Base-by-base conservation (phyloP, 2,888 invertebrate genomes). In the Agrenia bidenticulata region DNA sequence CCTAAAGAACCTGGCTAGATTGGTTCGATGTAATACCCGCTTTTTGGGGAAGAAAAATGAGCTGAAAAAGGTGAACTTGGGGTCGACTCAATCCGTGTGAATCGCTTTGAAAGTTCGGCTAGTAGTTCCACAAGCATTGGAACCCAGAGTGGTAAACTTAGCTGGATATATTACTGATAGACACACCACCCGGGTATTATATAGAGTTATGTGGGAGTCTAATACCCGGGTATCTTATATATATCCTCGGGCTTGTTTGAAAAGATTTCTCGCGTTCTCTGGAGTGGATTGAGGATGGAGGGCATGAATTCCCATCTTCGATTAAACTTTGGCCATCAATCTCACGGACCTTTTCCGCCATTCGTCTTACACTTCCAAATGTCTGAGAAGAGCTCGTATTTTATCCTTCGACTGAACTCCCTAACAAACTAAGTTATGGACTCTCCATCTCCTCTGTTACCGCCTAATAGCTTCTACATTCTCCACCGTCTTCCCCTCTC, bases 281-380 rank as follows among this genome's bases (percentile, higher is more conserved):
- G 13, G 63, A 63, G 67, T 67, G 67, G 64, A 67, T 19, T 51
- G 21, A 64, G 64, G 58, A 61, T 51, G 27, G 57, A 65, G 71
- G 70, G 66, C 71, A 73, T 73, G 73, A 73, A 70, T 72, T 69
- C 72, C 64, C 69, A 73, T 73, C 72, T 72, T 73, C 73, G 73
- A 72, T 74, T 74, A 72, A 74, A 74, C 70, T 74, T 74, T 70
- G 66, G 50, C 69, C 74, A 72, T 74, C 72, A 72, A 74, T 74
- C 72, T 37, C 4, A 4, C 32, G 9, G 17, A 55, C 32, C 55
- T 45, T 45, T 45, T 45, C 70, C 69, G 65, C 65, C 69, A 62
- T 67, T 59, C 65, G 65, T 69, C 71, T 72, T 57, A 23, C 57
- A 61, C 61, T 59, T 59, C 49, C 37, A 19, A 45, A 45, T 45